Evolutionary conservation across 2,113 vertebrate species (phyloP).

Genomic region (Genyomyrus donnyi): DNA sequence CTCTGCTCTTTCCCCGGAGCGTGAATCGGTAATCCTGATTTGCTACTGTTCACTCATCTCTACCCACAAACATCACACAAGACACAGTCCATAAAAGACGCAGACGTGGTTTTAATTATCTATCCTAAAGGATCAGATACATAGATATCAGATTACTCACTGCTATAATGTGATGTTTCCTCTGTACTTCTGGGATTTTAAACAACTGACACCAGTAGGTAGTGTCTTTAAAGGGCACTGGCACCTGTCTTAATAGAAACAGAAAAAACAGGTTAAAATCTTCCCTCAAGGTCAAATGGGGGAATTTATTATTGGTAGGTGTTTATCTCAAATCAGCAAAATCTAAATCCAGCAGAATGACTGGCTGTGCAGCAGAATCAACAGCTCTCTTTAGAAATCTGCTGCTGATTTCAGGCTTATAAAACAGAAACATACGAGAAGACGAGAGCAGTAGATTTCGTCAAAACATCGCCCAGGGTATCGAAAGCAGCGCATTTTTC

Average conservation of each 20-base stretch:
- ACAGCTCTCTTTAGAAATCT: background rate
- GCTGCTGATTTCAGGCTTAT: background rate
- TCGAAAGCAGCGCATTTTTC: background rate
- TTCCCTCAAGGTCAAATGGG: background rate
- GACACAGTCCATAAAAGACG: background rate
- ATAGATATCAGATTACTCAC: constrained; percentile 47
- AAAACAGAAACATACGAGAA: background rate
- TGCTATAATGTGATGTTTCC: constrained; percentile 75
- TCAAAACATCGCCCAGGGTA: background rate
- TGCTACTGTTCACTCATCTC: background rate
- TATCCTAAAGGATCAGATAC: background rate
- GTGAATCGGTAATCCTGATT: background rate
- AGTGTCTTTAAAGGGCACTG: constrained; percentile 74
- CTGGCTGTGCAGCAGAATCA: background rate
- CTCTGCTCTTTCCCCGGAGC: background rate
- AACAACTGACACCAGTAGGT: constrained; percentile 86
- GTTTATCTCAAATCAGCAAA: background rate
- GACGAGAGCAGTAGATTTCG: background rate
- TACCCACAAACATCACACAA: background rate
- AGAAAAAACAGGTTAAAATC: constrained; percentile 21
- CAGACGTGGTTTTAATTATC: background rate
- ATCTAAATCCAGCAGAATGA: background rate
- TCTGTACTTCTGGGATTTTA: constrained; percentile 66
- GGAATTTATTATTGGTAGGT: background rate
- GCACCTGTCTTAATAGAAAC: constrained; percentile 76